Evolutionary conservation across 2,113 vertebrate genomes (phyloP).

Genomic region (Daboia siamensis): DNA sequence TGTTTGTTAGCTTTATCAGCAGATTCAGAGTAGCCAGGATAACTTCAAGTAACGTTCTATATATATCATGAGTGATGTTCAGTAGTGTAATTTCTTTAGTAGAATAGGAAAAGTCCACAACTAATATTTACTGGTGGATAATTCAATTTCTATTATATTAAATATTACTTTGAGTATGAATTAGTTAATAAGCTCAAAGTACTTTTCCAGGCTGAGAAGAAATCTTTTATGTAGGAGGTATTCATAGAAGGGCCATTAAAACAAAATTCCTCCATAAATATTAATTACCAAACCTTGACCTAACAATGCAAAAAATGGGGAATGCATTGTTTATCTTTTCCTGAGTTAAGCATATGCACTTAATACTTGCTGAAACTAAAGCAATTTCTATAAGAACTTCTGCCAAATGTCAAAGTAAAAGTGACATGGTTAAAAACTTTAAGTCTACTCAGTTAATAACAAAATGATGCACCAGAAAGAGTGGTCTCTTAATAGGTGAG

Average conservation of each 20-base stretch:
- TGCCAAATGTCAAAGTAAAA: background rate
- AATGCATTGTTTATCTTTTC: background rate
- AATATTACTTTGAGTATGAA: background rate
- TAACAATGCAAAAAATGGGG: background rate
- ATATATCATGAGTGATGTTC: background rate
- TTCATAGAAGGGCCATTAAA: background rate
- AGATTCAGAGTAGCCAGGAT: background rate
- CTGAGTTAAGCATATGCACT: background rate
- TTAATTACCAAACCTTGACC: background rate
- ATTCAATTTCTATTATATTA: conserved; percentile 11
- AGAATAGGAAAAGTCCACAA: conserved; percentile 38
- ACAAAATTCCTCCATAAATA: background rate
- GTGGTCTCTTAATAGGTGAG: background rate
- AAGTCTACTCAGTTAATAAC: background rate
- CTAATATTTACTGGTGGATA: conserved; percentile 14
- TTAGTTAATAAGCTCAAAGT: background rate
- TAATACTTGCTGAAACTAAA: background rate
- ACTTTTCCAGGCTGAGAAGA: conserved; percentile 6
- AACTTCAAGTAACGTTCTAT: background rate
- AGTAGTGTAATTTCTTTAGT: conserved; percentile 33
- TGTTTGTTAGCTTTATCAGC: too few relatives aligned
- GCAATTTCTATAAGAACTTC: background rate
- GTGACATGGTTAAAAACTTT: background rate
- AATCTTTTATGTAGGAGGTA: background rate
- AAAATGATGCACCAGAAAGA: background rate